Percentiles rank a stretch among this genome's conserved stretches.
These are phyloP conservation scores for Macropus fuliginosus DNA, from an alignment of 2,797 vertebrate species.

Conservation along the genomic window DNA sequence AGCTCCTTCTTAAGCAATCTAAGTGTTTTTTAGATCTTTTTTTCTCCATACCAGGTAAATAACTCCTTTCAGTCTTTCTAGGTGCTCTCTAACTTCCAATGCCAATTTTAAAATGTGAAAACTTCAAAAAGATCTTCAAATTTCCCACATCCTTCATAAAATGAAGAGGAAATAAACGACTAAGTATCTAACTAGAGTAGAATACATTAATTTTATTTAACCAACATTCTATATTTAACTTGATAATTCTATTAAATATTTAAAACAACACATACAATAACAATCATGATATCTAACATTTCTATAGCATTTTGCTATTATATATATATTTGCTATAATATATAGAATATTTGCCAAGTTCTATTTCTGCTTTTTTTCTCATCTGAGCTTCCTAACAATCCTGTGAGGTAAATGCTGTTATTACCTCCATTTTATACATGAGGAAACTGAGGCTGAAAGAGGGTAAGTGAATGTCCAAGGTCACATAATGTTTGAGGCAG, in stretches of 20 bases:
- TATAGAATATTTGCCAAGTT: not conserved
- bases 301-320: not conserved
- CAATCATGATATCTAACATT: too few species aligned
- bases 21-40: not conserved
- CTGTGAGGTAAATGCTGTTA: not conserved
- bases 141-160: conserved; percentile 9
- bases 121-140: not conserved
- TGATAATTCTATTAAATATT: too few species aligned
- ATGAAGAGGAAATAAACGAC: not conserved
- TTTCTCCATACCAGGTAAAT: not conserved
- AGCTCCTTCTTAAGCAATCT: not conserved
- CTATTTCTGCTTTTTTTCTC: too few species aligned
- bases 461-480: not conserved
- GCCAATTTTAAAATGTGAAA: not conserved
- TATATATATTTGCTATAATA: too few species aligned
- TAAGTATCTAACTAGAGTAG: not conserved
- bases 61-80: not conserved
- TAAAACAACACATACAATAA: too few species aligned
- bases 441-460: not conserved
- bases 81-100: not conserved
- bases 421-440: not conserved
- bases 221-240: not conserved
- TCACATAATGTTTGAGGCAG: not conserved
- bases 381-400: not conserved
- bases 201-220: not conserved